Conservation (phyloP, 1,140 invertebrate species). For the Tetramorium alpestre region DNA sequence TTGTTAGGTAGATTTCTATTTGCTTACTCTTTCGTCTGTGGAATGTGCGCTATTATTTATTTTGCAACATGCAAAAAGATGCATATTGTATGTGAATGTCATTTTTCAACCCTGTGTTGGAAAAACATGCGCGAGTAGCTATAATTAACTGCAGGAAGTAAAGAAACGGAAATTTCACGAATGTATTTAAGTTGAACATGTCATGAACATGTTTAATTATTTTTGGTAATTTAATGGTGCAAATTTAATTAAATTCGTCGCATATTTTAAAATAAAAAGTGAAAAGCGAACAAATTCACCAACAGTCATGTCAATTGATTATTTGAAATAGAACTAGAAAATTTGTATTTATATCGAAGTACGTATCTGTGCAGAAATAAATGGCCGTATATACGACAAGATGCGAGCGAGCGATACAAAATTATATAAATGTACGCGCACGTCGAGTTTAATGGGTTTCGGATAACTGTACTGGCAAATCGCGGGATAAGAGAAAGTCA, state of each 20-base stretch:
- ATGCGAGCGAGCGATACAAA: not conserved
- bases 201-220: not conserved
- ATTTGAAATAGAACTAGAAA: not conserved
- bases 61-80: not conserved
- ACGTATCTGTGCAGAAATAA: not conserved
- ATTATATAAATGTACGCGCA: conserved; percentile 37
- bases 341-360: not conserved
- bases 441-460: conserved; percentile 33
- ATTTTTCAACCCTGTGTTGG: not conserved
- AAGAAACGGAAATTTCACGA: not conserved
- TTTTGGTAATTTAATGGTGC: not conserved
- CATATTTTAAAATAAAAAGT: not conserved
- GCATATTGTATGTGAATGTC: not conserved
- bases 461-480: conserved; percentile 32
- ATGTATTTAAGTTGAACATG: not conserved
- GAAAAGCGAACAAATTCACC: not conserved
- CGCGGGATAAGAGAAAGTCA: conserved; percentile 39
- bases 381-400: not conserved
- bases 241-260: not conserved
- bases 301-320: not conserved
- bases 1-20: conserved; percentile 69
- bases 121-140: not conserved
- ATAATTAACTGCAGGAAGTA: not conserved
- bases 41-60: conserved; percentile 52
- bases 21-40: conserved; percentile 67